Percentiles rank a stretch among this genome's conserved stretches.
Conservation (phyloP, 1,140 invertebrate species). For the Aporrectodea caliginosa region DNA sequence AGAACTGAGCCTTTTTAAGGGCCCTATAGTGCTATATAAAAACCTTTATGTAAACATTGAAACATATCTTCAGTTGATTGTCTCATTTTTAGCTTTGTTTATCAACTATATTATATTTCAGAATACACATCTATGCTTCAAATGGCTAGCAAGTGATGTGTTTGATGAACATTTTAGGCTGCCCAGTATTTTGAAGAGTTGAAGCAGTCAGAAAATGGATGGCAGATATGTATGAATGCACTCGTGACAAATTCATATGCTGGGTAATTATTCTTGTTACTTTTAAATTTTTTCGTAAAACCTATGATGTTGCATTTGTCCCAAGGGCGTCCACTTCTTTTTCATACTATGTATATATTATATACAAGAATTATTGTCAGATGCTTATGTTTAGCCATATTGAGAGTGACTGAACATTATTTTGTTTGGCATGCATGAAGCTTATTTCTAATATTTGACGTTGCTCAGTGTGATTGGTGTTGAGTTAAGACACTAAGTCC, state of each 20-base stretch:
- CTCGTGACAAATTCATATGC: constrained; percentile 45
- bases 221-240: constrained; percentile 57
- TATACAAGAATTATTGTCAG: not conserved
- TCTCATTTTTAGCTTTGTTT: not conserved
- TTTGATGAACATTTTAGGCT: constrained; percentile 41
- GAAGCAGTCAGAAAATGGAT: constrained; percentile 56
- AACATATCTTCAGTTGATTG: not conserved
- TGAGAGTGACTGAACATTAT: no score
- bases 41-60: not conserved
- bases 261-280: constrained; percentile 38
- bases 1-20: no score
- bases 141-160: no score
- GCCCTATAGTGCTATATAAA: not conserved
- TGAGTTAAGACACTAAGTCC: no score
- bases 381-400: no score
- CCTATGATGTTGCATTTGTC: not conserved
- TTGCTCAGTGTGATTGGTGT: no score
- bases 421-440: no score
- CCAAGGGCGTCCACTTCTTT: not conserved
- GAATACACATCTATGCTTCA: no score
- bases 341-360: not conserved
- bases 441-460: no score
- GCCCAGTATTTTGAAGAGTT: constrained; percentile 59
- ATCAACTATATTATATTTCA: not conserved
- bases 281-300: not conserved